Evolutionary conservation across 2,113 vertebrate species (phyloP).

Genomic region (Pseudolaguvia tuberculata): DNA sequence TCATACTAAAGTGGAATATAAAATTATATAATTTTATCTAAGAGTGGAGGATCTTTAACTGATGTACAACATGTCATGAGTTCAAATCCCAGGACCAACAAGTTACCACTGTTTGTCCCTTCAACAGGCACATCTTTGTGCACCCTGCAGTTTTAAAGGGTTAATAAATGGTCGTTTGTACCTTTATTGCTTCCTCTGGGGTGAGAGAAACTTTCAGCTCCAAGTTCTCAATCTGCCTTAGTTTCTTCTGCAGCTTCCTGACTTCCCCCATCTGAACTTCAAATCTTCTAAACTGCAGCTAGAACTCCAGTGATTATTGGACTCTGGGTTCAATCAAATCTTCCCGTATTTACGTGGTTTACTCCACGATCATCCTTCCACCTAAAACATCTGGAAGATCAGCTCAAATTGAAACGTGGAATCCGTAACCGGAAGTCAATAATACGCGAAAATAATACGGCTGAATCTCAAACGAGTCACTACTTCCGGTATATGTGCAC

Average conservation of each 20-base stretch:
- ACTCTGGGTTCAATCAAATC: neutral
- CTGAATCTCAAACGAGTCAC: neutral
- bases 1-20: too few relatives aligned
- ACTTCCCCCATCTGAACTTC: slow-evolving; percentile 67
- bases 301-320: neutral
- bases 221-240: slow-evolving; percentile 77
- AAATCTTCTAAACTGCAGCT: neutral
- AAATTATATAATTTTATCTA: too few relatives aligned
- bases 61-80: too few relatives aligned
- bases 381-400: neutral
- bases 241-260: slow-evolving; percentile 75
- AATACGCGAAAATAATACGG: neutral
- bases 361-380: neutral
- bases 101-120: too few relatives aligned
- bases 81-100: too few relatives aligned
- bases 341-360: neutral
- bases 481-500: neutral
- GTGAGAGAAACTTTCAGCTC: slow-evolving; percentile 71
- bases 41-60: too few relatives aligned
- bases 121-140: neutral
- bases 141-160: neutral
- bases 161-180: slow-evolving; percentile 50
- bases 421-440: slow-evolving; percentile 43
- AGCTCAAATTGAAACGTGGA: slow-evolving; percentile 19
- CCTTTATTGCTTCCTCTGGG: slow-evolving; percentile 72